Conservation (phyloP, 2,888 invertebrate genomes). For the Creontiades dilutus region DNA sequence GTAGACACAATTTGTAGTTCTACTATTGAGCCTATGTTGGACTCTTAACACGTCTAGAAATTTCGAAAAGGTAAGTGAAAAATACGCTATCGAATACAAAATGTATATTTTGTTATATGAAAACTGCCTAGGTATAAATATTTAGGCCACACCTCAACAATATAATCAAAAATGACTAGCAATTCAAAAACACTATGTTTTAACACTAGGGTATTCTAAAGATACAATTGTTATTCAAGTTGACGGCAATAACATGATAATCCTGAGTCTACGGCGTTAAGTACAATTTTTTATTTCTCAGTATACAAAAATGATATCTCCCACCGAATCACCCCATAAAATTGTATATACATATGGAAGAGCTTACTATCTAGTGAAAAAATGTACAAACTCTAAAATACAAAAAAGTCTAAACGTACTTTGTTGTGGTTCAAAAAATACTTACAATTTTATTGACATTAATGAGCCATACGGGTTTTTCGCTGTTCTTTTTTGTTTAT, state of each 20-base stretch:
- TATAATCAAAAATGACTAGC: conserved; percentile 73
- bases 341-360: conserved; percentile 67
- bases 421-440: conserved; percentile 53
- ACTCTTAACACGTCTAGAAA: neutral
- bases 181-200: conserved; percentile 62
- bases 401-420: conserved; percentile 40
- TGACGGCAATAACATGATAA: conserved; percentile 66
- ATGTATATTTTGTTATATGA: conserved; percentile 72
- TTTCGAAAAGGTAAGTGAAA: neutral
- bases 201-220: conserved; percentile 54
- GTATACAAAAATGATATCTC: conserved; percentile 66
- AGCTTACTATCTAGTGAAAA: conserved; percentile 68
- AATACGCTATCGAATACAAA: conserved; percentile 69
- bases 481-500: neutral
- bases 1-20: too few relatives aligned
- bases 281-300: conserved; percentile 41
- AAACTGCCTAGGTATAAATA: conserved; percentile 72
- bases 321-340: conserved; percentile 28
- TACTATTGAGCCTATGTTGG: too few relatives aligned
- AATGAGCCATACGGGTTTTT: conserved; percentile 51
- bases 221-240: conserved; percentile 63
- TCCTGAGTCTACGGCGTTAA: conserved; percentile 56
- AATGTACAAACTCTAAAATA: conserved; percentile 49
- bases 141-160: conserved; percentile 73
- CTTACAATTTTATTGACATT: conserved; percentile 55